phyloP scores from a whole-genome alignment of 2,888 invertebrate genomes.

The Urechis unicinctus region DNA sequence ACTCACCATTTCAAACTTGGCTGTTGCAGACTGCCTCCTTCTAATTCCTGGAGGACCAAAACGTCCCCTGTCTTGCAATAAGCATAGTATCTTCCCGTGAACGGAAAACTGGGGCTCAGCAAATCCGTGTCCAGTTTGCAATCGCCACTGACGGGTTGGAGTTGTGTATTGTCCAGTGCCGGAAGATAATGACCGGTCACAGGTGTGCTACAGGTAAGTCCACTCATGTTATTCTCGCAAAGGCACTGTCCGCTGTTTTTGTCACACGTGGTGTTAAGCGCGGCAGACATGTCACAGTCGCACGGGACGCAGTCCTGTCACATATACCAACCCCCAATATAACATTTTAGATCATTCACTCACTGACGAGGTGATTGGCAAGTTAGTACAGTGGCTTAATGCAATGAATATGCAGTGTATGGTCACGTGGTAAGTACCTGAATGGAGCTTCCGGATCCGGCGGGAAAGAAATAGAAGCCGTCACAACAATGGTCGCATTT shows the following conservation, averaged over 20 bases:
- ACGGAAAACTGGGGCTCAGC: slow-evolving; percentile 3
- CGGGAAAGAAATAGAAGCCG: slow-evolving; percentile 89
- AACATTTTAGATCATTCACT: too few species aligned
- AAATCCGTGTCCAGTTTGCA: slow-evolving; percentile 14
- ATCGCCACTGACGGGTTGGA: slow-evolving; percentile 13
- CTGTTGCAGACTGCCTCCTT: slow-evolving; percentile 1
- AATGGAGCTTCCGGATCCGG: too few species aligned
- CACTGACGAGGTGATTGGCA: too few species aligned
- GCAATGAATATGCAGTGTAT: too few species aligned
- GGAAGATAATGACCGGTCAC: slow-evolving; percentile 11
- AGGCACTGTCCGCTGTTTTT: slow-evolving; percentile 15
- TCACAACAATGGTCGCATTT: slow-evolving; percentile 88
- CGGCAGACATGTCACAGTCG: slow-evolving; percentile 18
- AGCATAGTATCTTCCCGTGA: slow-evolving; percentile 13
- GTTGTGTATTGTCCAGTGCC: slow-evolving; percentile 8
- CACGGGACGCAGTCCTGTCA: slow-evolving; percentile 19
- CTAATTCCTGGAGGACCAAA: background rate
- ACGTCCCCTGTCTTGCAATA: slow-evolving; percentile 2
- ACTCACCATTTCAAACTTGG: slow-evolving; percentile 1
- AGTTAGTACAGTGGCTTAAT: too few species aligned
- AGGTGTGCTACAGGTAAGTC: slow-evolving; percentile 12
- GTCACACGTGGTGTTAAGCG: slow-evolving; percentile 13
- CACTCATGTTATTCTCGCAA: slow-evolving; percentile 12
- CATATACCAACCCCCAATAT: too few species aligned
- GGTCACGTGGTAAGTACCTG: too few species aligned